Conservation (phyloP, 2,888 invertebrate genomes). For the Polyploca ridens region DNA sequence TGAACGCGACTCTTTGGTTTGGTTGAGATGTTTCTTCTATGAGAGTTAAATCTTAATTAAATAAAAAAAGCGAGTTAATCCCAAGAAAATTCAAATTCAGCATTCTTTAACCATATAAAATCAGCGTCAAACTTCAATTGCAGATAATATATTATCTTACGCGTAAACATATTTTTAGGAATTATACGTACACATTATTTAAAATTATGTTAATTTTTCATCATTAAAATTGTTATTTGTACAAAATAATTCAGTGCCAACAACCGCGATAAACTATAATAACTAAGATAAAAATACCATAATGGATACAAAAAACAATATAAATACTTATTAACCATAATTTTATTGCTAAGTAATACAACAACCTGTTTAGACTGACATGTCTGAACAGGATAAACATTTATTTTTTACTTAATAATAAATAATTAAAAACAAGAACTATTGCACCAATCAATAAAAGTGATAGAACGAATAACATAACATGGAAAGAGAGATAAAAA, state of each 20-base stretch:
- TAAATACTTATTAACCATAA: constrained; percentile 59
- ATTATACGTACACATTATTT: constrained; percentile 43
- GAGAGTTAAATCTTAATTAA: constrained; percentile 45
- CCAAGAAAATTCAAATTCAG: constrained; percentile 42
- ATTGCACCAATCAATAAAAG: constrained; percentile 72
- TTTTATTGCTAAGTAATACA: constrained; percentile 59
- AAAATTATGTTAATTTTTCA: constrained; percentile 72
- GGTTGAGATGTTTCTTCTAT: constrained; percentile 55
- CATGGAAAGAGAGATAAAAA: constrained; percentile 20
- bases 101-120: constrained; percentile 50
- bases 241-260: constrained; percentile 82
- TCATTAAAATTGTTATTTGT: constrained; percentile 81
- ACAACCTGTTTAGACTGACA: constrained; percentile 54
- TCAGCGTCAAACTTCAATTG: constrained; percentile 41
- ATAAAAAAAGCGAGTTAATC: constrained; percentile 41
- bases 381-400: constrained; percentile 53
- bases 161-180: constrained; percentile 32
- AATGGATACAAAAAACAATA: constrained; percentile 72
- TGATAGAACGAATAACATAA: constrained; percentile 29
- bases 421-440: constrained; percentile 54
- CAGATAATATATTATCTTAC: constrained; percentile 38
- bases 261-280: constrained; percentile 80
- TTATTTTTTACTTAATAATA: constrained; percentile 39
- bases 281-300: constrained; percentile 73
- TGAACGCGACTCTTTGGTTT: constrained; percentile 80